phyloP scores from a whole-genome alignment of 2,797 vertebrate species.

The Kryptolebias ocellatus region DNA sequence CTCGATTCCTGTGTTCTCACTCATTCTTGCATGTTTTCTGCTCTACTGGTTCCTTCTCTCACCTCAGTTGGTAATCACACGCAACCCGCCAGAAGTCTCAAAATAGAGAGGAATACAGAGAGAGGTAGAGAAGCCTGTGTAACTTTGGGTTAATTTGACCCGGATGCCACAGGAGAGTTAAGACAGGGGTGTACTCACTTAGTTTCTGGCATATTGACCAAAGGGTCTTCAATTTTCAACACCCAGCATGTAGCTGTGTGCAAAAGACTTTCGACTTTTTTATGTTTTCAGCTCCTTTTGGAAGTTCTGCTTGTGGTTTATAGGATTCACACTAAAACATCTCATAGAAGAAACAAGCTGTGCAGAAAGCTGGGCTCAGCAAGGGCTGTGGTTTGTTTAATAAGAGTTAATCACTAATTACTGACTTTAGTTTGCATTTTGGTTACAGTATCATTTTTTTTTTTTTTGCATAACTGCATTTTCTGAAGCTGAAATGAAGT shows the following conservation, averaged over 20 bases:
- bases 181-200: constrained; percentile 32
- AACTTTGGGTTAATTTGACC: too few species aligned
- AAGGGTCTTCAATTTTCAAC: constrained; percentile 32
- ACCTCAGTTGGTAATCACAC: constrained; percentile 51
- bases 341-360: constrained; percentile 25
- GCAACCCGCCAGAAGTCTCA: constrained; percentile 11
- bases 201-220: constrained; percentile 31
- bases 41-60: constrained; percentile 44
- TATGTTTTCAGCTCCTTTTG: constrained; percentile 15
- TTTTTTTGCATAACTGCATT: constrained; percentile 29
- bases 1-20: constrained; percentile 3
- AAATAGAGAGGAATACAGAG: too few species aligned
- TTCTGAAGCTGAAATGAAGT: background rate
- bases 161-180: constrained; percentile 13
- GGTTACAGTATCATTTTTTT: constrained; percentile 21
- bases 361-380: constrained; percentile 22
- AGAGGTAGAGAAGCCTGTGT: too few species aligned
- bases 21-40: constrained; percentile 40
- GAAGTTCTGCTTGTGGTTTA: constrained; percentile 48
- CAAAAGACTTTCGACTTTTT: constrained; percentile 1
- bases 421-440: constrained; percentile 21
- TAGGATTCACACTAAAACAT: constrained; percentile 23
- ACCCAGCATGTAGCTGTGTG: background rate
- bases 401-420: constrained; percentile 37
- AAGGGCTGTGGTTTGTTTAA: constrained; percentile 17